Percentiles rank a stretch among this genome's conserved stretches.
Conservation (phyloP, 2,888 invertebrate genomes). For the Eurois occulta region DNA sequence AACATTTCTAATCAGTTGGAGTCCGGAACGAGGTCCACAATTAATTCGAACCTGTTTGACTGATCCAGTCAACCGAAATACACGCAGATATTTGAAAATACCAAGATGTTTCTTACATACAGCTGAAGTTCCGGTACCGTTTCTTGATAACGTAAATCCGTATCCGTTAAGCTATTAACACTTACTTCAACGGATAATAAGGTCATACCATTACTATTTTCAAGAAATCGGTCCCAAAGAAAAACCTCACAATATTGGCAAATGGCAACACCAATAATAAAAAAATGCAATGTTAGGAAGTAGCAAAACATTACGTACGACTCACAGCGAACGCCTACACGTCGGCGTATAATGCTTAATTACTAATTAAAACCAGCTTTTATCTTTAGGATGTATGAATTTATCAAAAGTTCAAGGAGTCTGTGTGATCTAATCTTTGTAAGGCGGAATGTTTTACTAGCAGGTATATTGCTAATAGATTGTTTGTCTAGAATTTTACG, state of each 20-base stretch:
- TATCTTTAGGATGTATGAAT: constrained; percentile 47
- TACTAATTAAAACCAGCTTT: constrained; percentile 44
- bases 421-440: constrained; percentile 55
- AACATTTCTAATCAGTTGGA: neutral
- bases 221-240: neutral
- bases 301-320: constrained; percentile 23
- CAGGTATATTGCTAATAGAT: constrained; percentile 11
- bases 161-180: neutral
- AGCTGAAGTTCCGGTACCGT: neutral
- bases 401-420: constrained; percentile 64
- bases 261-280: constrained; percentile 11
- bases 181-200: neutral
- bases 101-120: neutral
- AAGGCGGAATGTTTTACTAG: constrained; percentile 14
- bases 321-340: neutral
- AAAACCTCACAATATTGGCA: neutral
- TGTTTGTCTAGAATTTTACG: constrained; percentile 7
- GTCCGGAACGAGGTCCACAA: neutral
- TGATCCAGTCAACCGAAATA: neutral
- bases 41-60: neutral
- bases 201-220: neutral
- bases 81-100: neutral
- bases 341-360: constrained; percentile 39
- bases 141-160: neutral
- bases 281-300: constrained; percentile 50